phyloP scores from a whole-genome alignment of 1,140 invertebrate species.

The Elymnias hypermnestra region DNA sequence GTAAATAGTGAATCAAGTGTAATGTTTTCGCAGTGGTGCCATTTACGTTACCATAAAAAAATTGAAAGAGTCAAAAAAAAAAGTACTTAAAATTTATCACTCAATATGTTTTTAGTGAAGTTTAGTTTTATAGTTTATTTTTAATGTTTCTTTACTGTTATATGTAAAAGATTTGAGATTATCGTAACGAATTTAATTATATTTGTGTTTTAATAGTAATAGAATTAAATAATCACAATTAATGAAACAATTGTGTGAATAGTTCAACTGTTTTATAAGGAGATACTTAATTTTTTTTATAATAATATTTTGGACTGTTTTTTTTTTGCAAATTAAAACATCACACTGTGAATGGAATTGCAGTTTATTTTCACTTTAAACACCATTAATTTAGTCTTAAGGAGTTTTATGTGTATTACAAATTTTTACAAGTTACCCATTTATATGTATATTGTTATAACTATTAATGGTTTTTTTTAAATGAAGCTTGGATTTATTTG shows the following conservation, averaged over 20 bases:
- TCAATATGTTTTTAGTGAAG: no score
- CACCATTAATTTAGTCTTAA: no score
- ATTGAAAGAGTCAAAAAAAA: conserved; percentile 2
- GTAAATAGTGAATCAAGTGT: neutral
- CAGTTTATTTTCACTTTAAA: conserved; percentile 29
- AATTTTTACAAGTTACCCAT: no score
- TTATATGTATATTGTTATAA: no score
- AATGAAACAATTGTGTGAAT: no score
- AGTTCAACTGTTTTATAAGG: conserved; percentile 6
- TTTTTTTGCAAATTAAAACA: conserved; percentile 22
- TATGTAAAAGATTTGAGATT: conserved; percentile 7
- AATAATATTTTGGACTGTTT: conserved; percentile 8
- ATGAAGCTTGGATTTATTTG: no score
- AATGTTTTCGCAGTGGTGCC: conserved; percentile 40
- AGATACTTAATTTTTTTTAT: conserved; percentile 6
- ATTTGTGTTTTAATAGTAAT: neutral
- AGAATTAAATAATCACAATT: neutral
- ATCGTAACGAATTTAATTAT: conserved; percentile 13
- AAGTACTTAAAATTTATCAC: conserved; percentile 23
- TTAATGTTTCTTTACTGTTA: neutral
- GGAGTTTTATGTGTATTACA: no score
- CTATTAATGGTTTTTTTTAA: no score
- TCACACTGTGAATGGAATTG: conserved; percentile 26
- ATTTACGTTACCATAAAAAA: conserved; percentile 54
- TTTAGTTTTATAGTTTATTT: conserved; percentile 7